Conservation (phyloP, 2,113 vertebrate genomes). For the Terrapene triunguis region DNA sequence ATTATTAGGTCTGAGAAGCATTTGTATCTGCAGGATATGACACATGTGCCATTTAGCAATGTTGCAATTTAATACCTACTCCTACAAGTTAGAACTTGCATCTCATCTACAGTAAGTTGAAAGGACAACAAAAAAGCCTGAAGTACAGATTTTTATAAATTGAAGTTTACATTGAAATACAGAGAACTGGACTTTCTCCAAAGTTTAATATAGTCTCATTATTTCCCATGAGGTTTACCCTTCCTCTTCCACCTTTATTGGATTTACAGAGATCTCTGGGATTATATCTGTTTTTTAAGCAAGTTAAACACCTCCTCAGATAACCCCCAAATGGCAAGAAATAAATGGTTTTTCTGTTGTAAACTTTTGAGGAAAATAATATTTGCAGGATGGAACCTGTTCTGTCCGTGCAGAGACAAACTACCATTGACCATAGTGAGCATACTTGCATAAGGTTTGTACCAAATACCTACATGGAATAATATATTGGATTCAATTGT, state of each 20-base stretch:
- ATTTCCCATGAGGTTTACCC: constrained; percentile 55
- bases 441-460: not conserved
- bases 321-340: not conserved
- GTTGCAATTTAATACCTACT: not conserved
- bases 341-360: not conserved
- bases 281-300: not conserved
- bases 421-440: not conserved
- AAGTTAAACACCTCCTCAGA: not conserved
- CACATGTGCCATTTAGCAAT: not conserved
- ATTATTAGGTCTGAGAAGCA: not conserved
- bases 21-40: constrained; percentile 21
- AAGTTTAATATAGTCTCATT: constrained; percentile 21
- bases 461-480: not conserved
- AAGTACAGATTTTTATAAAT: not conserved
- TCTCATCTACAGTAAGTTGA: constrained; percentile 4
- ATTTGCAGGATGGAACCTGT: not conserved
- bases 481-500: not conserved
- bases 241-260: constrained; percentile 34
- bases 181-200: constrained; percentile 5
- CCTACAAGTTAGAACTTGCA: not conserved
- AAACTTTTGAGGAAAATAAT: not conserved
- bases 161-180: constrained; percentile 23
- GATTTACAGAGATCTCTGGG: not conserved
- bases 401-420: not conserved
- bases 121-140: not conserved